Base-by-base conservation (phyloP, 2,797 vertebrate genomes). In the Echiichthys vipera region DNA sequence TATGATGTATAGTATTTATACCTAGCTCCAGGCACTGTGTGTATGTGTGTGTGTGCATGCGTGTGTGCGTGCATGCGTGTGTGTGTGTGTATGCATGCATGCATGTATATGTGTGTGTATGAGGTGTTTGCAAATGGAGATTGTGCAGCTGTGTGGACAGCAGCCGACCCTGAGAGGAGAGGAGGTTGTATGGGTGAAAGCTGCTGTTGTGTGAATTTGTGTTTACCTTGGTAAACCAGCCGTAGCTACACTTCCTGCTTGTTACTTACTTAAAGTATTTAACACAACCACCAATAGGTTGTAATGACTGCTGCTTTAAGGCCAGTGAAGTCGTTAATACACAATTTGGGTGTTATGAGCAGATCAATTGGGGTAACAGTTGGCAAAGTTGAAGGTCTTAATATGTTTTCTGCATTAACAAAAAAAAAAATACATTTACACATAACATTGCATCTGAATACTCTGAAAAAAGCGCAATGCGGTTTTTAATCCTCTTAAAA, bases 1-100 rank as follows among this genome's bases (percentile, higher is more conserved):
- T 90, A 89, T 89, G 91, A 92, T 93, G 90, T 90, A 87, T 90
- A 86, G 87, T 88, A 84, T 92, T 90, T 91, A 89, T 89, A 67
- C 71, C 78, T 78, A 10, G 81, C 91, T 87, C 27, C 56, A 37
- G 88, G 93, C 87, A 61, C 59, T 73, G 34, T 80, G 47, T 76
- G 65, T 59, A 39, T 74, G 46, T 56, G 29, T 65, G 62, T 63
- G 36, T 72, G 77, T 45, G 66, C 45, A 71, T 62, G 25, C 68
- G 50, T 65, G 37, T 74, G 59, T 57, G 46, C 55, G 45, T 73
- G 62, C 68, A 39, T 47, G 43, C 72, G 61, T 64, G 36, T 74
- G 64, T 40, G 59, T 68, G 22, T 68, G 34, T 34, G 34, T 47
- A 22, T 47, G 42, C 18, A 18, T 24, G 1, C 22, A 36, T 69